Evolutionary conservation across 2,113 vertebrate species (phyloP).

Genomic region (Cottus gobio): DNA sequence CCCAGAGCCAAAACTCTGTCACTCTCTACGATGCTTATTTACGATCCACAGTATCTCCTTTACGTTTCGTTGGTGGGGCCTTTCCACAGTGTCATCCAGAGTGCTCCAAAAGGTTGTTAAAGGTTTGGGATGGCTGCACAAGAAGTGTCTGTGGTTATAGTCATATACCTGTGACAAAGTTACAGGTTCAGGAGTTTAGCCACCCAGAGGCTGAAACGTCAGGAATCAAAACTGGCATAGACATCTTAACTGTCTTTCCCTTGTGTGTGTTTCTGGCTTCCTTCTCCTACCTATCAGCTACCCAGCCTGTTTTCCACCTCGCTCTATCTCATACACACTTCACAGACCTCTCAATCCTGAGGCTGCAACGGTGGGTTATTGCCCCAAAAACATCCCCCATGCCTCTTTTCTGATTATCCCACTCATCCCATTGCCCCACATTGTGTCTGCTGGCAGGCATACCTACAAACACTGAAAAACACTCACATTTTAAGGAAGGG

Average conservation of each 20-base stretch:
- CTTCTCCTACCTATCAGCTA: constrained; percentile 4
- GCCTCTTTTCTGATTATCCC: constrained; percentile 29
- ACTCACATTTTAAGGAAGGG: no score
- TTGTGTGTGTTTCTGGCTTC: constrained; percentile 33
- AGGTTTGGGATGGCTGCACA: constrained; percentile 59
- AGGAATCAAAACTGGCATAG: constrained; percentile 21
- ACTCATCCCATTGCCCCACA: constrained; percentile 62
- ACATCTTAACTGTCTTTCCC: constrained; percentile 33
- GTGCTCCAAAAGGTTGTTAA: constrained; percentile 52
- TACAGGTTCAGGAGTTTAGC: constrained; percentile 22
- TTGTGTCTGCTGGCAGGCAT: constrained; percentile 66
- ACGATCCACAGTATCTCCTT: constrained; percentile 58
- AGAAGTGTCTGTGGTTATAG: constrained; percentile 43
- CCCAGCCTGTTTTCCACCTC: not conserved
- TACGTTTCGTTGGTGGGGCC: constrained; percentile 49
- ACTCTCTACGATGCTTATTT: constrained; percentile 74
- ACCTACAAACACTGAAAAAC: constrained; percentile 42
- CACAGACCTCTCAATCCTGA: constrained; percentile 23
- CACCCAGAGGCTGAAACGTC: constrained; percentile 15
- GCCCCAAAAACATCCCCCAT: constrained; percentile 22
- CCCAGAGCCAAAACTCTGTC: constrained; percentile 65
- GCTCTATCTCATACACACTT: not conserved
- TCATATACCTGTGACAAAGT: constrained; percentile 26
- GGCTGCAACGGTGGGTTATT: constrained; percentile 31
- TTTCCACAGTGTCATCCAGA: constrained; percentile 35